These are phyloP conservation scores for Ceuthmochares aereus DNA, from an alignment of 2,113 vertebrate genomes.

Conservation along the genomic window DNA sequence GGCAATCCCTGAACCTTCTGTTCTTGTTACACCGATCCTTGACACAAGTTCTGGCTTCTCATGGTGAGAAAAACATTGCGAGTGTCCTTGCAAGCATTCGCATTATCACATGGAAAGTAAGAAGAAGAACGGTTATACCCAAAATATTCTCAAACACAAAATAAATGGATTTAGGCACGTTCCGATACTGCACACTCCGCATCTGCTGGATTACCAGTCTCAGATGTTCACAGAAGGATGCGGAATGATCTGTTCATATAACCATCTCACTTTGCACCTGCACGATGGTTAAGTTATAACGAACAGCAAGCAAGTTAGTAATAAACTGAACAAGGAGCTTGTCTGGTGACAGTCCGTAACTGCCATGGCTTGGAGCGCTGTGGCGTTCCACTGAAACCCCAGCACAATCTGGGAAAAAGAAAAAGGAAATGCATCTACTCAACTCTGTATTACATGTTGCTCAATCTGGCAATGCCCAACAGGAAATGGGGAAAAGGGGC, in stretches of 20 bases:
- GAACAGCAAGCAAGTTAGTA: background rate
- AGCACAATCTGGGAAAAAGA: background rate
- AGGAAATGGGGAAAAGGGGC: background rate
- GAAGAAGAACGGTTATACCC: background rate
- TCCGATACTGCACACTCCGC: rapidly evolving
- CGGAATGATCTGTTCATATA: background rate
- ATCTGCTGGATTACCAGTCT: rapidly evolving
- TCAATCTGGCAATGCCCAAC: background rate
- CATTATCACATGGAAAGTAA: background rate
- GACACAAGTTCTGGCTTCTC: background rate
- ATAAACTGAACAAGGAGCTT: background rate
- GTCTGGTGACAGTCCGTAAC: background rate
- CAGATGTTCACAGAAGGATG: rapidly evolving
- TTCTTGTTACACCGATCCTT: background rate
- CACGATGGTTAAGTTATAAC: background rate
- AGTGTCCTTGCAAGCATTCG: background rate
- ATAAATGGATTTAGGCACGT: background rate
- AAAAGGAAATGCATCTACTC: background rate
- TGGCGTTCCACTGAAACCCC: background rate
- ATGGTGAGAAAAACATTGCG: rapidly evolving
- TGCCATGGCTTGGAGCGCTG: background rate
- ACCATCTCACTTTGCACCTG: background rate
- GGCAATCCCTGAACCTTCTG: background rate
- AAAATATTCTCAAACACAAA: background rate
- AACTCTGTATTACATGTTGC: background rate